Percentiles rank a stretch among this genome's conserved stretches.
These are phyloP conservation scores for Grapholita molesta DNA, from an alignment of 1,140 invertebrate species.

Conservation along the genomic window DNA sequence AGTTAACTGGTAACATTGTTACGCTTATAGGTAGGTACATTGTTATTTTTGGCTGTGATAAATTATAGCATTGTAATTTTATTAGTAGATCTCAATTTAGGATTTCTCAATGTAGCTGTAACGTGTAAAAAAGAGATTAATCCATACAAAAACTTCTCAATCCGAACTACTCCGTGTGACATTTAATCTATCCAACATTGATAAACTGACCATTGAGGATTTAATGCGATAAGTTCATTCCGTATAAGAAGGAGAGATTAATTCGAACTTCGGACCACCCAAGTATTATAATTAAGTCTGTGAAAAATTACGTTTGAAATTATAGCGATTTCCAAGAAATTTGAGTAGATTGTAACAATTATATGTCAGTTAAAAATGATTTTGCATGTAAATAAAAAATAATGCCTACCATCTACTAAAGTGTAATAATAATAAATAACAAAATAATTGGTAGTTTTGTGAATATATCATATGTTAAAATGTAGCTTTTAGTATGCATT, in stretches of 20 bases:
- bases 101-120: not conserved
- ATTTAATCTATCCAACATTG: not conserved
- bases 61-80: not conserved
- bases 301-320: not conserved
- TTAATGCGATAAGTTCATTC: not conserved
- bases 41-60: not conserved
- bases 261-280: not conserved
- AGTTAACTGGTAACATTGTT: not conserved
- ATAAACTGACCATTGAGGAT: not conserved
- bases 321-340: not conserved
- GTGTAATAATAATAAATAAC: too few species aligned
- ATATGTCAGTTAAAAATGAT: not conserved
- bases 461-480: too few species aligned
- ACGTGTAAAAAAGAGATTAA: not conserved
- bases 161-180: not conserved
- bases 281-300: not conserved
- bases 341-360: not conserved
- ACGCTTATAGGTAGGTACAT: not conserved
- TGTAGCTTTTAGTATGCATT: too few species aligned
- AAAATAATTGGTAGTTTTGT: too few species aligned
- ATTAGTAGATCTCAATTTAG: not conserved
- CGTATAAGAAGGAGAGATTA: not conserved
- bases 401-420: not conserved
- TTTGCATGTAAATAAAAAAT: not conserved
- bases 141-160: not conserved